Percentiles rank a stretch among this genome's conserved stretches.
Conservation (phyloP, 2,797 vertebrate genomes). For the Cuniculus paca region DNA sequence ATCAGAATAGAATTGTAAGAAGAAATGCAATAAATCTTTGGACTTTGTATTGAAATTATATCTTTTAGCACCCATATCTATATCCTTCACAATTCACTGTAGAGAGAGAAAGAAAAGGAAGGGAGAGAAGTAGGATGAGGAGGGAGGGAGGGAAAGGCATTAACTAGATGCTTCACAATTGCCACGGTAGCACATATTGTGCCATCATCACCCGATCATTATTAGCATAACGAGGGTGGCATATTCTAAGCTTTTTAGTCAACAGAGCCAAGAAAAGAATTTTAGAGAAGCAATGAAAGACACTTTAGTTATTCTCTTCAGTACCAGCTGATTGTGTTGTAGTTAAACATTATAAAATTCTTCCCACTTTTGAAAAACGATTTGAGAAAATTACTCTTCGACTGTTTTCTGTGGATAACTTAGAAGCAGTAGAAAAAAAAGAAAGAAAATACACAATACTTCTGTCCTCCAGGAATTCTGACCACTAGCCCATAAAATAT, state of each 20-base stretch:
- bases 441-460: constrained; percentile 50
- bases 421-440: constrained; percentile 74
- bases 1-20: constrained; percentile 22
- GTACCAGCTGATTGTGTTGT: constrained; percentile 76
- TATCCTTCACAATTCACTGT: neutral
- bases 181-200: constrained; percentile 12
- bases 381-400: constrained; percentile 78
- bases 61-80: neutral
- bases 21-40: constrained; percentile 1
- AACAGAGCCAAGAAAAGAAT: constrained; percentile 51
- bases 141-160: neutral
- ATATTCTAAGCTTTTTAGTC: constrained; percentile 46
- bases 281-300: constrained; percentile 77
- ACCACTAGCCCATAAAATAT: constrained; percentile 62
- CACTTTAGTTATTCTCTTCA: constrained; percentile 68
- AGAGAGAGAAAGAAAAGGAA: too few species aligned
- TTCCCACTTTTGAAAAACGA: constrained; percentile 63
- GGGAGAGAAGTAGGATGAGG: rapidly evolving
- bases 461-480: constrained; percentile 79
- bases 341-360: constrained; percentile 74
- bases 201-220: neutral
- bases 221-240: neutral
- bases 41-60: neutral
- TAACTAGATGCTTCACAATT: neutral
- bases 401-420: constrained; percentile 82